Evolutionary conservation across 2,888 invertebrate genomes (phyloP).

Genomic region (Agrenia bidenticulata): DNA sequence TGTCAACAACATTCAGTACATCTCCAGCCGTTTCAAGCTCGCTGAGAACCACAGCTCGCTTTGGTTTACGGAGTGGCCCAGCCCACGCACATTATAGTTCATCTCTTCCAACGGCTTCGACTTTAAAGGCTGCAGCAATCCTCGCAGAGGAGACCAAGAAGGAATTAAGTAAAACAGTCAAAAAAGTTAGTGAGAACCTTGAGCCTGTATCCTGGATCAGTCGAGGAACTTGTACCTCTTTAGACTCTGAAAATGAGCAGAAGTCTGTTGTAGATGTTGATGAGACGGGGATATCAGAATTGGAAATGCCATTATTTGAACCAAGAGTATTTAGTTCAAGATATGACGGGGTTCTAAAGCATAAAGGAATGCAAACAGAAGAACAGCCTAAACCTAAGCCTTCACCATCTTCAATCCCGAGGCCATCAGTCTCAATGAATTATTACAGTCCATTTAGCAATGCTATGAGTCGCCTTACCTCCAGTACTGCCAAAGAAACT

Average conservation of each 20-base stretch:
- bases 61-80: slow-evolving; percentile 45
- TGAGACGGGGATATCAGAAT: slow-evolving; percentile 36
- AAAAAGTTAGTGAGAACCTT: slow-evolving; percentile 14
- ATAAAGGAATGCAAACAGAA: slow-evolving; percentile 50
- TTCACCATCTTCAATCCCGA: slow-evolving; percentile 43
- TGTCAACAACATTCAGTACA: slow-evolving; percentile 26
- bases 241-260: slow-evolving; percentile 14
- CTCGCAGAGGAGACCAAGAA: slow-evolving; percentile 38
- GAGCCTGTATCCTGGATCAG: slow-evolving; percentile 41
- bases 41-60: slow-evolving; percentile 45
- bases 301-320: slow-evolving; percentile 38
- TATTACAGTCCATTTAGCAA: slow-evolving; percentile 41
- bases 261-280: slow-evolving; percentile 3
- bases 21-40: slow-evolving; percentile 43
- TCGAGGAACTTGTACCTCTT: slow-evolving; percentile 43
- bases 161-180: slow-evolving; percentile 33
- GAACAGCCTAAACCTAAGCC: slow-evolving; percentile 39
- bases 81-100: slow-evolving; percentile 46
- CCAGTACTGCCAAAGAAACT: slow-evolving; percentile 26
- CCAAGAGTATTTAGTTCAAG: slow-evolving; percentile 41
- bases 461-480: slow-evolving; percentile 35
- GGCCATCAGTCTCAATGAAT: slow-evolving; percentile 42
- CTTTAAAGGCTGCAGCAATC: slow-evolving; percentile 28
- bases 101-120: slow-evolving; percentile 38
- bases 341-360: slow-evolving; percentile 42